phyloP scores from a whole-genome alignment of 2,797 vertebrate genomes.

The Anguilla pacifica region DNA sequence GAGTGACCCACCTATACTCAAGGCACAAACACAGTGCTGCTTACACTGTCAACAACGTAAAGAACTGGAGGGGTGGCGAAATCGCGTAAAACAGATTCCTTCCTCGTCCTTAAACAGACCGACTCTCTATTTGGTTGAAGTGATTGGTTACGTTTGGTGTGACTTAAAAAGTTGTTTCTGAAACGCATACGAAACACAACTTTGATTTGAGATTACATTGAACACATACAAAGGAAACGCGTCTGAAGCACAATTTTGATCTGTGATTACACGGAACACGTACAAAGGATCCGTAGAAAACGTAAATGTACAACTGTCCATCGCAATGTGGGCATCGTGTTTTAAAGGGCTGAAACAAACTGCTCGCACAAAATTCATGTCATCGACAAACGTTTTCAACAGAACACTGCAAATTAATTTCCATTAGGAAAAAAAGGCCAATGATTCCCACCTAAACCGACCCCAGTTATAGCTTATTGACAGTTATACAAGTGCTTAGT shows the following conservation, averaged over 20 bases:
- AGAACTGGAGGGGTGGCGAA: slow-evolving; percentile 59
- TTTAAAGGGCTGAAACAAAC: slow-evolving; percentile 49
- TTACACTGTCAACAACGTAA: slow-evolving; percentile 69
- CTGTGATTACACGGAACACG: slow-evolving; percentile 60
- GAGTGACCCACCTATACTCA: slow-evolving; percentile 66
- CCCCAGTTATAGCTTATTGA: slow-evolving; percentile 74
- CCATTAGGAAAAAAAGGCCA: slow-evolving; percentile 61
- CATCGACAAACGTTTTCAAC: slow-evolving; percentile 69
- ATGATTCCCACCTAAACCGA: slow-evolving; percentile 54
- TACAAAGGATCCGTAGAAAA: slow-evolving; percentile 56
- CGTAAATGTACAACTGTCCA: slow-evolving; percentile 43
- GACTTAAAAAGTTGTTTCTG: not conserved
- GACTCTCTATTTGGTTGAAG: slow-evolving; percentile 23
- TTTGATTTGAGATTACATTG: slow-evolving; percentile 50
- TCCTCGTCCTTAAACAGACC: slow-evolving; percentile 15
- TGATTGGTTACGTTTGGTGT: slow-evolving; percentile 11
- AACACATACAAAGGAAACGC: slow-evolving; percentile 58
- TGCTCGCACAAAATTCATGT: slow-evolving; percentile 68
- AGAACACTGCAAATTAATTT: slow-evolving; percentile 82
- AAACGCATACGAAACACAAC: slow-evolving; percentile 13
- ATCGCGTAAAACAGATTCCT: slow-evolving; percentile 38
- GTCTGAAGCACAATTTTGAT: slow-evolving; percentile 18
- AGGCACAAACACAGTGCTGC: slow-evolving; percentile 78
- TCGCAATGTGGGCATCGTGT: slow-evolving; percentile 45
- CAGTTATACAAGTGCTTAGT: slow-evolving; percentile 69